These are phyloP conservation scores for Caenorhabditis angaria DNA, from an alignment of 2,888 invertebrate species.

Conservation along the genomic window DNA sequence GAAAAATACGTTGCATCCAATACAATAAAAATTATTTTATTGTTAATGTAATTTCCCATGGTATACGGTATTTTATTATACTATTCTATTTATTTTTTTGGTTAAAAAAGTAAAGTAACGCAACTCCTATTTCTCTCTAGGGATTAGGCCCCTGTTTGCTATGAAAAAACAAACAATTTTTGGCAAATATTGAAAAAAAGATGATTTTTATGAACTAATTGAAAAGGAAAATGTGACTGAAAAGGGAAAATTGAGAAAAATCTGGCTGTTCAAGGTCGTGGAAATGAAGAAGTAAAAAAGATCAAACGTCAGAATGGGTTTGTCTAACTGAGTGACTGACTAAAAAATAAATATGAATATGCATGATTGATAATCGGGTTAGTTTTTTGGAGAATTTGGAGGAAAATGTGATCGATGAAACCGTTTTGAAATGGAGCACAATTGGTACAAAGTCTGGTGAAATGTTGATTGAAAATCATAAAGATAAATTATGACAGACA, in stretches of 20 bases:
- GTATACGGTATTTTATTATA: background rate
- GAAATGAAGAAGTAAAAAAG: background rate
- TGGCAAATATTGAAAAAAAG: background rate
- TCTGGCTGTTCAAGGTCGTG: background rate
- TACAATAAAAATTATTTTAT: no score
- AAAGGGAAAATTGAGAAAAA: background rate
- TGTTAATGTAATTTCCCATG: no score
- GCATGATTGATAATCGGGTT: constrained; percentile 2
- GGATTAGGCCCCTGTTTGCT: no score
- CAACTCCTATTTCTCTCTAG: no score
- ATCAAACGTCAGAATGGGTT: background rate
- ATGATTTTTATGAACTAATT: constrained; percentile 2
- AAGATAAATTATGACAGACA: background rate
- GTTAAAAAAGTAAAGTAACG: no score
- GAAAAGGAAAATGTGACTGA: background rate
- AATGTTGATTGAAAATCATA: background rate
- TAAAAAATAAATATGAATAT: background rate
- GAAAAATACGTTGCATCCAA: no score
- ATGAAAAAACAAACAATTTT: background rate
- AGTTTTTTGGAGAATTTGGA: background rate
- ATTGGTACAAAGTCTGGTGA: no score
- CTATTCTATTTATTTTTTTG: no score
- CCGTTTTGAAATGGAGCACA: background rate
- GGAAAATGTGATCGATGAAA: background rate
- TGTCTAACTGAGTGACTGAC: background rate